Percentiles rank a stretch among this genome's conserved stretches.
These are phyloP conservation scores for Chaenocephalus aceratus DNA, from an alignment of 2,113 vertebrate species.

Conservation along the genomic window DNA sequence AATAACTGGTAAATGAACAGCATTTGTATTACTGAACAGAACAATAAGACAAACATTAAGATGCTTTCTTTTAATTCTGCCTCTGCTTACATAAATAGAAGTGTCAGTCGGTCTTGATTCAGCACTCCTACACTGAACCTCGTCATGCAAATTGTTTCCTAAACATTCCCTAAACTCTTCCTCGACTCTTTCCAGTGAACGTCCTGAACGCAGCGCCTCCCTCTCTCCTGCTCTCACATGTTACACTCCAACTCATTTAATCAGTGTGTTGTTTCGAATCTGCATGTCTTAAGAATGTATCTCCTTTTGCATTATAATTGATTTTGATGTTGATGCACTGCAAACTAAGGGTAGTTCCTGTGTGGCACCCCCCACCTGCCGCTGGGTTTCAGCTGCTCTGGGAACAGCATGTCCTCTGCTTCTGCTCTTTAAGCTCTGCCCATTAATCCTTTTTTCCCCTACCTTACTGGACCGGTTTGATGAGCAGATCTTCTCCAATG, in stretches of 20 bases:
- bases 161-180: background rate
- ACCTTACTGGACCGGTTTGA: slow-evolving; percentile 42
- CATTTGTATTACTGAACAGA: background rate
- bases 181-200: background rate
- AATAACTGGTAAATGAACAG: too few species aligned
- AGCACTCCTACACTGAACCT: slow-evolving; percentile 5
- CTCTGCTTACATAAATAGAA: background rate
- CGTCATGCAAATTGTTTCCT: background rate
- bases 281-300: slow-evolving; percentile 20
- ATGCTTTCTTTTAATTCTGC: background rate
- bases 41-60: background rate
- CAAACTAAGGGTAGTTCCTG: slow-evolving; percentile 14
- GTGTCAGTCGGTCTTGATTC: slow-evolving; percentile 6
- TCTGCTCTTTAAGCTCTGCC: slow-evolving; percentile 21
- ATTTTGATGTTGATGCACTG: slow-evolving; percentile 47
- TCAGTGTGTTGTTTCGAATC: slow-evolving; percentile 2
- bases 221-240: slow-evolving; percentile 6
- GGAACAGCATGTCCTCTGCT: slow-evolving; percentile 50
- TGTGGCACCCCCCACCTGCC: background rate
- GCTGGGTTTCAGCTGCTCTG: slow-evolving; percentile 39
- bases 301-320: background rate
- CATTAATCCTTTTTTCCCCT: background rate
- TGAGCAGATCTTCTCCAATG: background rate
- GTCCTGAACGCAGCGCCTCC: background rate
- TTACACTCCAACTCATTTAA: slow-evolving; percentile 2